A percentile compares a stretch with the other conserved stretches of the same genome.
These are phyloP conservation scores for Notarius lentiginosus DNA, from an alignment of 2,113 vertebrate genomes.

Conservation along the genomic window DNA sequence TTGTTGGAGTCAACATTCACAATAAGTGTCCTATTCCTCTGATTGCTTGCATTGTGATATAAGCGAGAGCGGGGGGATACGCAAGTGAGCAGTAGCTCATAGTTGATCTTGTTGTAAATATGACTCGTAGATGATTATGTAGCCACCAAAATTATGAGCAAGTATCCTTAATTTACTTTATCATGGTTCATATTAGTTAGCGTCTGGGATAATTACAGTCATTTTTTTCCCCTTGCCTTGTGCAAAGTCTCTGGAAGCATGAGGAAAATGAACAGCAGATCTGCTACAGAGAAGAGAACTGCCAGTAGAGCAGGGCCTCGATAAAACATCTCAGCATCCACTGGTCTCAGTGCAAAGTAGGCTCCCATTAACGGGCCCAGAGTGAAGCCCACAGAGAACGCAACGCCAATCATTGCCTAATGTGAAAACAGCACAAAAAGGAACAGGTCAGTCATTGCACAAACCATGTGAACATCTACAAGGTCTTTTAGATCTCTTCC, in stretches of 20 bases:
- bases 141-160: neutral
- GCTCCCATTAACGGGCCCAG: slow-evolving; percentile 92
- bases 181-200: neutral
- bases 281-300: slow-evolving; percentile 75
- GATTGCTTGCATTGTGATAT: too few species aligned
- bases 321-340: slow-evolving; percentile 75
- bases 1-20: too few species aligned
- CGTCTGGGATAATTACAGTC: neutral
- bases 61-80: too few species aligned
- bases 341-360: slow-evolving; percentile 75
- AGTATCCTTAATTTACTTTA: neutral
- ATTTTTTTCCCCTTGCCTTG: slow-evolving; percentile 70
- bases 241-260: slow-evolving; percentile 89
- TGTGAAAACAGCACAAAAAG: slow-evolving; percentile 30
- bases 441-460: neutral
- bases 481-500: neutral
- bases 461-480: neutral
- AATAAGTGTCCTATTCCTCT: too few species aligned
- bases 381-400: slow-evolving; percentile 95
- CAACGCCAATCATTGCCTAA: slow-evolving; percentile 92
- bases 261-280: slow-evolving; percentile 84
- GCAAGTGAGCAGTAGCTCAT: too few species aligned
- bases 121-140: neutral
- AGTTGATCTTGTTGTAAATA: neutral
- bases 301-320: slow-evolving; percentile 80